Evolutionary conservation across 1,140 invertebrate genomes (phyloP).

Genomic region (Orussus abietinus): DNA sequence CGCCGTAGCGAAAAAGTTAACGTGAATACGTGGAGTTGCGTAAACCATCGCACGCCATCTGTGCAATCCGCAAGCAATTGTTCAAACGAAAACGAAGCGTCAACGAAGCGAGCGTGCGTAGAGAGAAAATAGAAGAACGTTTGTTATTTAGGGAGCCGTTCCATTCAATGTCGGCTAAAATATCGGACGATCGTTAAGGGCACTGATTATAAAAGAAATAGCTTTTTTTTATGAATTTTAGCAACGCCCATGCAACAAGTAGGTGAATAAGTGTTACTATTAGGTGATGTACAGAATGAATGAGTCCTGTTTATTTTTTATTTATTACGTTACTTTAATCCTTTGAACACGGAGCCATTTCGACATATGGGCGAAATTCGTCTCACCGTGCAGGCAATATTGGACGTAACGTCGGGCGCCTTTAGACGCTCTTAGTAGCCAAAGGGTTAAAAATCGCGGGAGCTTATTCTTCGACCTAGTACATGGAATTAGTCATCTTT

Average conservation of each 20-base stretch:
- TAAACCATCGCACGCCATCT: conserved; percentile 19
- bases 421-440: no score
- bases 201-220: neutral
- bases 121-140: conserved; percentile 5
- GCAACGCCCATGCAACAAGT: neutral
- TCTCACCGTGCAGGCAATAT: no score
- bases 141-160: neutral
- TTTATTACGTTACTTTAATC: no score
- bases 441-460: no score
- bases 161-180: neutral
- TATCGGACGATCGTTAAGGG: neutral
- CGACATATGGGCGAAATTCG: no score
- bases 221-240: neutral
- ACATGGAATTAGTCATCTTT: no score
- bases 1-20: neutral
- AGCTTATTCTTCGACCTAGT: no score
- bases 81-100: conserved; percentile 23
- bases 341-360: no score
- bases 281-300: no score
- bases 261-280: neutral
- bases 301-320: no score
- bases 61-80: conserved; percentile 30
- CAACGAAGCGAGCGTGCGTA: neutral
- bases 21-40: neutral
- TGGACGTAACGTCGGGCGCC: no score